Conservation (phyloP, 2,888 invertebrate species). For the Abscondita cerata region DNA sequence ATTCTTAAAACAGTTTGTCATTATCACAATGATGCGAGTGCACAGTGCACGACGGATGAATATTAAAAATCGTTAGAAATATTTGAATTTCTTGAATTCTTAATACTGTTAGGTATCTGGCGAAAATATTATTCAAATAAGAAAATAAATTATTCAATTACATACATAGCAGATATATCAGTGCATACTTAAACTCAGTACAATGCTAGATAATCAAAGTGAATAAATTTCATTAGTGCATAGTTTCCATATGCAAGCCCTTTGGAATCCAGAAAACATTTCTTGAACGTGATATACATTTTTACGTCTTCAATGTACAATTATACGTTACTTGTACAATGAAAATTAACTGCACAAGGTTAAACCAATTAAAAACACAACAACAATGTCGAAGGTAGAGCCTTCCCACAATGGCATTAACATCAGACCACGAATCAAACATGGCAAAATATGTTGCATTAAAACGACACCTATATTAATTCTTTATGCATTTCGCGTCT, state of each 20-base stretch:
- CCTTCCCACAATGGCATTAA: conserved; percentile 49
- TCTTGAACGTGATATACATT: conserved; percentile 47
- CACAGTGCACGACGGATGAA: conserved; percentile 10
- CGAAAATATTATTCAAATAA: conserved; percentile 41
- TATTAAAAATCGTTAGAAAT: conserved; percentile 6
- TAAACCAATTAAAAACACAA: conserved; percentile 48
- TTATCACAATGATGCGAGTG: neutral
- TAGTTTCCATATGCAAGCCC: conserved; percentile 38
- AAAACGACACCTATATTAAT: conserved; percentile 39
- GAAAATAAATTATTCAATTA: conserved; percentile 46
- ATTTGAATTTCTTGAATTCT: conserved; percentile 2
- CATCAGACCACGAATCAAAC: conserved; percentile 47
- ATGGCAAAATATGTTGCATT: conserved; percentile 39
- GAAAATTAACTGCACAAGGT: conserved; percentile 34
- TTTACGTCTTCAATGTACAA: conserved; percentile 36
- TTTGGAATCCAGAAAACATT: conserved; percentile 40
- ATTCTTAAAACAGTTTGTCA: no score
- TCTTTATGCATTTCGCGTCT: conserved; percentile 37
- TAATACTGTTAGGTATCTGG: conserved; percentile 17
- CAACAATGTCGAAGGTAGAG: conserved; percentile 14
- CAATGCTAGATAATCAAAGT: conserved; percentile 44
- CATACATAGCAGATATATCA: conserved; percentile 41
- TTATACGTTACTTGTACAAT: conserved; percentile 33
- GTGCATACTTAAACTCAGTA: conserved; percentile 38
- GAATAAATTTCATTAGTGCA: conserved; percentile 47